phyloP scores from a whole-genome alignment of 2,888 invertebrate species.

The Galerucella nymphaeae region DNA sequence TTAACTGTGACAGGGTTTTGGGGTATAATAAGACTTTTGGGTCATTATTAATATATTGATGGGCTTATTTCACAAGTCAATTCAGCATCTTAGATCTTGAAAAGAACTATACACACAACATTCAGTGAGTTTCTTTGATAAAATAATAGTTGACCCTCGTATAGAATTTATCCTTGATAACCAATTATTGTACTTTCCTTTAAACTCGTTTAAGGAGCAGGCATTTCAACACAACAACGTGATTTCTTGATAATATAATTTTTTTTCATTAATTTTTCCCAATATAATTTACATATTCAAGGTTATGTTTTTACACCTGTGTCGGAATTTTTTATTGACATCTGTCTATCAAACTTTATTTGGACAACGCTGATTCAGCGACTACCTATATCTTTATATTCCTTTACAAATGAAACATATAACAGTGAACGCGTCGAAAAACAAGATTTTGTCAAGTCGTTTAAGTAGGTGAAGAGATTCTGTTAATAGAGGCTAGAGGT shows the following conservation, averaged over 20 bases:
- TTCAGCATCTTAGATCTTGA: too few relatives aligned
- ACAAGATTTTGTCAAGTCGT: not conserved
- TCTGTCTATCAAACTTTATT: constrained; percentile 10
- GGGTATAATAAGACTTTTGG: too few relatives aligned
- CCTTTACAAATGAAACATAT: not conserved
- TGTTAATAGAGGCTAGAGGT: not conserved
- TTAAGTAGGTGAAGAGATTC: not conserved
- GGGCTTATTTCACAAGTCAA: too few relatives aligned
- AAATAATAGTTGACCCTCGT: not conserved
- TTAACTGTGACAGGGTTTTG: too few relatives aligned
- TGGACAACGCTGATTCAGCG: constrained; percentile 9
- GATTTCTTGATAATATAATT: constrained; percentile 4
- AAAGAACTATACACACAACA: too few relatives aligned
- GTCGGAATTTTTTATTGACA: constrained; percentile 12
- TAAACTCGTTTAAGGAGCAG: constrained; percentile 5
- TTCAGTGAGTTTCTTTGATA: too few relatives aligned
- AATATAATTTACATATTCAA: constrained; percentile 8
- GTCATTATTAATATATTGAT: too few relatives aligned
- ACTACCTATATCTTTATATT: not conserved
- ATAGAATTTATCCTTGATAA: not conserved
- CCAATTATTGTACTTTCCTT: constrained; percentile 11
- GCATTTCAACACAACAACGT: constrained; percentile 1
- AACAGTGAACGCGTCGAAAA: not conserved
- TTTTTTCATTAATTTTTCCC: constrained; percentile 1
- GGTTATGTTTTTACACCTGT: constrained; percentile 10